Conservation (phyloP, 2,888 invertebrate species). For the Aspidiotus destructor region DNA sequence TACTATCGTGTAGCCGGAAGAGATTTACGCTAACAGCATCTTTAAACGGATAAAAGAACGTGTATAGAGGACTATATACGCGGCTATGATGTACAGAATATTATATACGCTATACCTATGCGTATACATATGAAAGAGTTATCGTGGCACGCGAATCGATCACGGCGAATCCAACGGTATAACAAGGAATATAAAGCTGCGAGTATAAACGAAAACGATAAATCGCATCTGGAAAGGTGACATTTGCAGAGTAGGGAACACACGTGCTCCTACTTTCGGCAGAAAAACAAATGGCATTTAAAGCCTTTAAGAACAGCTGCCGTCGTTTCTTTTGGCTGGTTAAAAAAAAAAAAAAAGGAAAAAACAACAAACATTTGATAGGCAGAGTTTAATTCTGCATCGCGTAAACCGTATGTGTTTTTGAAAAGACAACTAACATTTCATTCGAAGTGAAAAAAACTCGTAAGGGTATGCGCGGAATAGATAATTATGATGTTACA, state of each 20-base stretch:
- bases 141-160: conserved; percentile 23
- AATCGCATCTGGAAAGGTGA: conserved; percentile 22
- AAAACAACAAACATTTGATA: conserved; percentile 2
- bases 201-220: conserved; percentile 14
- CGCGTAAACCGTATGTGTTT: not conserved
- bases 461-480: no score
- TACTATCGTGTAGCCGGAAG: conserved; percentile 18
- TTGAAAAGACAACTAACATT: no score
- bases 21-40: conserved; percentile 13
- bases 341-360: conserved; percentile 3
- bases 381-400: conserved; percentile 4
- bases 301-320: conserved; percentile 26
- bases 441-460: no score
- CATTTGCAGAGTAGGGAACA: conserved; percentile 27
- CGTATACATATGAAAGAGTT: not conserved
- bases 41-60: conserved; percentile 8
- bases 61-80: no score
- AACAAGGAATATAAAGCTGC: not conserved
- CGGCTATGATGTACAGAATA: no score
- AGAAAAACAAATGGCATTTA: conserved; percentile 28
- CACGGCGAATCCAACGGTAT: not conserved
- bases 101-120: no score
- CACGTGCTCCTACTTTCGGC: conserved; percentile 22
- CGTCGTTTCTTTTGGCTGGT: conserved; percentile 7
- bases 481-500: no score